A percentile compares a stretch with the other conserved stretches of the same genome.
Evolutionary conservation across 2,113 vertebrate genomes (phyloP).

Genomic region (Takifugu bimaculatus): DNA sequence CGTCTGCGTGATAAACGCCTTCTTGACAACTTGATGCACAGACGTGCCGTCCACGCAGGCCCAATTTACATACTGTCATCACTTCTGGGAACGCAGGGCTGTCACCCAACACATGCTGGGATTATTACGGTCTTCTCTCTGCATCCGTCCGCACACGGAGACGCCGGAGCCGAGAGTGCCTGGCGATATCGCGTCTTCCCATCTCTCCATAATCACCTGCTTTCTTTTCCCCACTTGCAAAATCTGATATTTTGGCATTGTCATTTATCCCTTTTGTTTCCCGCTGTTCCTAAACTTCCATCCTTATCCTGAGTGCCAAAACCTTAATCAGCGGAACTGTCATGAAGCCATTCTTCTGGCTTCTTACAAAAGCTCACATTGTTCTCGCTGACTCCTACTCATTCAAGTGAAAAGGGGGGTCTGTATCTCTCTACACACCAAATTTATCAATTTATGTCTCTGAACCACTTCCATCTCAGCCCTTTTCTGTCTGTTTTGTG

Average conservation of each 20-base stretch:
- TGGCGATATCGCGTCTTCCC: conserved; percentile 43
- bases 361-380: conserved; percentile 28
- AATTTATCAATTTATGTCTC: conserved; percentile 18
- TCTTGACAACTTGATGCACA: conserved; percentile 40
- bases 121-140: conserved; percentile 15
- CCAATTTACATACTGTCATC: conserved; percentile 61
- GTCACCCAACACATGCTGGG: conserved; percentile 30
- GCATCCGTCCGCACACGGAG: conserved; percentile 33
- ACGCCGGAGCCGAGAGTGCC: conserved; percentile 20
- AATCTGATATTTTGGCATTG: conserved; percentile 61
- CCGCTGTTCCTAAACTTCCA: conserved; percentile 40
- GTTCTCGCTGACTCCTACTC: conserved; percentile 39
- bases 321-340: conserved; percentile 70
- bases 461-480: not conserved
- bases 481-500: not conserved
- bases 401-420: conserved; percentile 52
- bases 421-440: conserved; percentile 23
- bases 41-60: conserved; percentile 22
- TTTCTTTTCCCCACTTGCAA: conserved; percentile 56
- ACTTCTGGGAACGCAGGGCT: conserved; percentile 52
- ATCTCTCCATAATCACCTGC: conserved; percentile 66
- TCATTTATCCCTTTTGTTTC: conserved; percentile 64
- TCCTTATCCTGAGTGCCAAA: conserved; percentile 47
- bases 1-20: conserved; percentile 44
- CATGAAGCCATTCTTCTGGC: conserved; percentile 62